Conservation (phyloP, 2,113 vertebrate genomes). For the Girardinichthys multiradiatus region DNA sequence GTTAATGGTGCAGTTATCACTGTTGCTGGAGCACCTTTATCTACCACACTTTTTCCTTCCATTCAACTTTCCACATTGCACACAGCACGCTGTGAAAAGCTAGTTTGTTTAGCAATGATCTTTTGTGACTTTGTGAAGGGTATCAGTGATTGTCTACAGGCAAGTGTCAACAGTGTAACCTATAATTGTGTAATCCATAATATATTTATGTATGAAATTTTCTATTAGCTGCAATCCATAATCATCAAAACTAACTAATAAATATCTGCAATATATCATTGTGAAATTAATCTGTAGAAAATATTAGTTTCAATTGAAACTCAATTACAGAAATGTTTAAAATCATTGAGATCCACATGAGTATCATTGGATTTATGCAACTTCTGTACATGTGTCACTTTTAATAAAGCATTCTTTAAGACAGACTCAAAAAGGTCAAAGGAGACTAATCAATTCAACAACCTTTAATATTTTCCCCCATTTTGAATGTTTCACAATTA, state of each 20-base stretch:
- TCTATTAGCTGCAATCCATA: not conserved
- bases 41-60: too few relatives aligned
- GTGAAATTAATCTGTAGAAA: not conserved
- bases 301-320: not conserved
- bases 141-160: too few relatives aligned
- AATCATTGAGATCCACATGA: not conserved
- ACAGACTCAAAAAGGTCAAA: constrained; percentile 17
- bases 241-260: not conserved
- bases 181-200: not conserved
- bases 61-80: too few relatives aligned
- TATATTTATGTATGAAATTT: not conserved
- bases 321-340: not conserved
- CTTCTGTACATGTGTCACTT: not conserved
- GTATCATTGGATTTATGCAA: not conserved
- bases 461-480: constrained; percentile 68
- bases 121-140: too few relatives aligned
- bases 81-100: too few relatives aligned
- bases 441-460: constrained; percentile 62
- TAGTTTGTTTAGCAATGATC: too few relatives aligned
- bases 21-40: too few relatives aligned
- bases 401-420: not conserved
- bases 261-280: not conserved
- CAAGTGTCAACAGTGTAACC: not conserved
- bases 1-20: too few relatives aligned
- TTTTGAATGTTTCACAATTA: constrained; percentile 70